Base-by-base conservation (phyloP, 2,888 invertebrate species). In the Coleophora deauratella region DNA sequence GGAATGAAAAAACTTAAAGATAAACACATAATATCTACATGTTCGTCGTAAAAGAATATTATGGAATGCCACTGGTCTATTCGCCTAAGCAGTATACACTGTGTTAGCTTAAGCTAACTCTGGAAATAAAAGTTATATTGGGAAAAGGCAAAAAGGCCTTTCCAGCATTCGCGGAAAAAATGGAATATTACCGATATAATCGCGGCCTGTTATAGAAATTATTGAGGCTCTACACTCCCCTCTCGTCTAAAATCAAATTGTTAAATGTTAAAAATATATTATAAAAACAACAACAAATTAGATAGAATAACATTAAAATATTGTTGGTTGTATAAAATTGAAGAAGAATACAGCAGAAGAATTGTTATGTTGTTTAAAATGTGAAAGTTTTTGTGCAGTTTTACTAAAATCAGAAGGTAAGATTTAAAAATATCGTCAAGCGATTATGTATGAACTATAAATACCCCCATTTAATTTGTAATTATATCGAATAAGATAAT, bases 171-270 rank as follows among this genome's bases (percentile, higher is more conserved):
- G 63, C 68, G 66, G 62, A 57, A 71, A 53, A 62, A 59, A 44
- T 62, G 54, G 54, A 62, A 50, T 66, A 71, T 85, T 86, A 86
- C 86, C 85, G 76, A 74, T 72, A 6, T 49, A 52, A 57, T 62
- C 60, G 63, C 59, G 71, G 73, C 66, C 66, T 61, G 67, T 67
- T 69, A 69, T 73, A 76, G 49, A 60, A 66, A 69, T 62, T 77
- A 77, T 70, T 69, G 74, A 59, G 57, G 65, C 66, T 73, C 76
- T 82, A 85, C 59, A 82, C 74, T 79, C 80, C 84, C 79, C 86
- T 84, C 81, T 66, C 82, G 67, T 77, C 85, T 85, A 86, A 74
- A 86, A 82, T 73, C 60, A 81, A 86, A 82, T 73, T 65, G 72
- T 76, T 74, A 73, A 63, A 57, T 51, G 66, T 77, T 77, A 78